Percentiles rank a stretch among this genome's conserved stretches.
Conservation (phyloP, 2,113 vertebrate species). For the Grammomys dolichurus region DNA sequence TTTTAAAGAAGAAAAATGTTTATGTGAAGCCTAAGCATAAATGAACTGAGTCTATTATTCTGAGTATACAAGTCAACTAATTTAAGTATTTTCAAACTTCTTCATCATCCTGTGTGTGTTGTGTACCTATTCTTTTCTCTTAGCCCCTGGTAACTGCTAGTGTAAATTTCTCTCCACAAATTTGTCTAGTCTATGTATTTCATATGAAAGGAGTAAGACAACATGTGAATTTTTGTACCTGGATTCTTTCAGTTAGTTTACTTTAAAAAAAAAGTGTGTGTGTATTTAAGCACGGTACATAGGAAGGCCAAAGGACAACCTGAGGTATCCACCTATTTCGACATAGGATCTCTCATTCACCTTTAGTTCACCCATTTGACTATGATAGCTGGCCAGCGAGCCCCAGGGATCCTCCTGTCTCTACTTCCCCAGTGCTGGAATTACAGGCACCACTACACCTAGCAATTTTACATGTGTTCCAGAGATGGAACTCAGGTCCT, state of each 20-base stretch:
- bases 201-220: background rate
- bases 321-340: background rate
- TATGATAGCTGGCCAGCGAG: background rate
- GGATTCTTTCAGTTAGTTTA: conserved; percentile 4
- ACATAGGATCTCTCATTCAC: background rate
- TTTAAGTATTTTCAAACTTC: conserved; percentile 35
- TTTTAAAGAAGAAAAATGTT: background rate
- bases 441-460: background rate
- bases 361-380: background rate
- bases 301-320: background rate
- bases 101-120: background rate
- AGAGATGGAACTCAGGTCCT: background rate
- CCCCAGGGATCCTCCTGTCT: background rate
- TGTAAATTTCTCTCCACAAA: background rate
- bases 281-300: background rate
- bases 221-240: background rate
- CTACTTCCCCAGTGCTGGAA: too few relatives aligned
- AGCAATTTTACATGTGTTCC: background rate
- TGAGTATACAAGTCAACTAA: conserved; percentile 34
- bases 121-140: background rate
- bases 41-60: background rate
- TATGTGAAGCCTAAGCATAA: conserved; percentile 38
- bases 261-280: background rate
- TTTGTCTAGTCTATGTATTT: background rate
- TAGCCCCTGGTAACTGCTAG: background rate